These are phyloP conservation scores for Carcharodon carcharias DNA, from an alignment of 2,797 vertebrate species.

Conservation along the genomic window DNA sequence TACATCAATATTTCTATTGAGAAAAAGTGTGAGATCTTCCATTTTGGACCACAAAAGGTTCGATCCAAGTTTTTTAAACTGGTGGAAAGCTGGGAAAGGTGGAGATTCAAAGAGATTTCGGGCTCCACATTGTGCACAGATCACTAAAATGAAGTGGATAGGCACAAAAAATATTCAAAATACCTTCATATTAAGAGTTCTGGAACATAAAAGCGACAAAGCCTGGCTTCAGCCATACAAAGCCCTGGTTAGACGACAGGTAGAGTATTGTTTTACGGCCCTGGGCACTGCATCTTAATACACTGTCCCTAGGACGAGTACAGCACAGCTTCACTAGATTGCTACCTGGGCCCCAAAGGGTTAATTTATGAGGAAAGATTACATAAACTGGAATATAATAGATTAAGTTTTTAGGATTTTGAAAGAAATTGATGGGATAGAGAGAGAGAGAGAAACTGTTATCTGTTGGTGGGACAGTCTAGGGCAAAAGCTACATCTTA, in stretches of 20 bases:
- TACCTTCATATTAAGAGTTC: not conserved
- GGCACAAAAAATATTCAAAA: not conserved
- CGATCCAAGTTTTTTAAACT: not conserved
- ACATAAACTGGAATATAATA: not conserved
- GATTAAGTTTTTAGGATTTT: not conserved
- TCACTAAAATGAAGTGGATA: not conserved
- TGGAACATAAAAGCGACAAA: not conserved
- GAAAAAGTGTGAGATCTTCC: not conserved
- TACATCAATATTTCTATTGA: not conserved
- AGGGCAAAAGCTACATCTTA: not conserved
- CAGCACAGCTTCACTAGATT: not conserved
- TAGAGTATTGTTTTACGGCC: not conserved
- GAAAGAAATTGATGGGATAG: not conserved
- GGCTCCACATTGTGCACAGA: not conserved
- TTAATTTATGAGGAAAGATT: not conserved
- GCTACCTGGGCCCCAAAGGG: not conserved
- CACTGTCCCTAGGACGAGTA: not conserved
- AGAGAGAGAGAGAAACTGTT: not conserved
- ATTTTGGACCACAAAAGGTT: not conserved
- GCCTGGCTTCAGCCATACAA: not conserved
- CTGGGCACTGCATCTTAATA: not conserved
- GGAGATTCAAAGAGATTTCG: not conserved
- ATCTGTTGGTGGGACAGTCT: not conserved
- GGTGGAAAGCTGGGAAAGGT: not conserved
- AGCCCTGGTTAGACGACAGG: not conserved